Conservation (phyloP, 2,888 invertebrate genomes). For the Phorcus lineatus region DNA sequence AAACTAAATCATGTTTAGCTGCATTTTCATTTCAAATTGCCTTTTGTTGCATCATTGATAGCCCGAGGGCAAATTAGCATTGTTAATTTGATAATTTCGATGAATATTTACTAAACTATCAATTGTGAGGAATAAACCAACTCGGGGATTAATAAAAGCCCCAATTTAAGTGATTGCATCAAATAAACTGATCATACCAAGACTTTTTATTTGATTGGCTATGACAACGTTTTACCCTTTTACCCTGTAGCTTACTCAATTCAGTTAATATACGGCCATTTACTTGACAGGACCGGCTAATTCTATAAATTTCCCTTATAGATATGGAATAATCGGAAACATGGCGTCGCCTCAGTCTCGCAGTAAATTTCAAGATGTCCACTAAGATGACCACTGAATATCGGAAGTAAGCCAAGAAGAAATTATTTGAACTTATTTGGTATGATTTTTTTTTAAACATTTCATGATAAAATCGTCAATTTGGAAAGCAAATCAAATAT, state of each 20-base stretch:
- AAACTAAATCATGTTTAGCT: neutral
- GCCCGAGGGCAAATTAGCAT: neutral
- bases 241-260: neutral
- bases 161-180: neutral
- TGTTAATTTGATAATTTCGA: neutral
- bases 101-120: constrained; percentile 13
- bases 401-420: too few species aligned
- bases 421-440: too few species aligned
- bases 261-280: neutral
- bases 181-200: neutral
- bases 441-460: too few species aligned
- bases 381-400: too few species aligned
- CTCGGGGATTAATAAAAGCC: neutral
- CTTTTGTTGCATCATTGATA: neutral
- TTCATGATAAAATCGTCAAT: too few species aligned
- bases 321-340: neutral
- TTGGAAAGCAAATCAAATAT: too few species aligned
- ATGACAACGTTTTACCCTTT: neutral
- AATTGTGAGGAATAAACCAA: neutral
- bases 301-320: neutral
- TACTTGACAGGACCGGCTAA: neutral
- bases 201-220: neutral
- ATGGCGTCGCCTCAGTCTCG: neutral
- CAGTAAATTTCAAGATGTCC: too few species aligned
- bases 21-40: constrained; percentile 3